phyloP scores from a whole-genome alignment of 2,888 invertebrate genomes.

The Alsophila aescularia region DNA sequence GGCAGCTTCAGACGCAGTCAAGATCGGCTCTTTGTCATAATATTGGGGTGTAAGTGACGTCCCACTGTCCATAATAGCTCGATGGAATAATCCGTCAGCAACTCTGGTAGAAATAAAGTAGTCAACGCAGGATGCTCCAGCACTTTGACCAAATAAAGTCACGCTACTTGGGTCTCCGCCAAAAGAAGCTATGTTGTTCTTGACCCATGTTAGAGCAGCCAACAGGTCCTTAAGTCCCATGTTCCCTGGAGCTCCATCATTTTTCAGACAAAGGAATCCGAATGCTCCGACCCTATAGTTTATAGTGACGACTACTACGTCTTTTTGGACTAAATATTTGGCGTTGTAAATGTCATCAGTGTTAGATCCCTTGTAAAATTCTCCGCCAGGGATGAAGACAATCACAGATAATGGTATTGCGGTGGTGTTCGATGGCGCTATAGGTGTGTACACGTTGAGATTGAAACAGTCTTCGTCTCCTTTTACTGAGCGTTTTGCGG shows the following conservation, averaged over 20 bases:
- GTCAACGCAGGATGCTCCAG: conserved; percentile 49
- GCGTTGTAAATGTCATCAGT: conserved; percentile 49
- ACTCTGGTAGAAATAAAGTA: conserved; percentile 48
- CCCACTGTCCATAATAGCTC: conserved; percentile 56
- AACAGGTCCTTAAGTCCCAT: conserved; percentile 59
- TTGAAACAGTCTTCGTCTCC: conserved; percentile 57
- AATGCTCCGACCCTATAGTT: conserved; percentile 60
- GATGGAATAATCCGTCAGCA: conserved; percentile 52
- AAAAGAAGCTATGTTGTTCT: conserved; percentile 54
- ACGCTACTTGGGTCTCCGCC: conserved; percentile 58
- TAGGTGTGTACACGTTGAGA: conserved; percentile 58
- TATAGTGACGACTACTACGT: conserved; percentile 56
- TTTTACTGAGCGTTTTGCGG: conserved; percentile 22
- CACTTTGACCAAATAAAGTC: conserved; percentile 60
- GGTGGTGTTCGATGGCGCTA: conserved; percentile 45
- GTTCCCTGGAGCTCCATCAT: conserved; percentile 55
- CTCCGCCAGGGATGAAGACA: conserved; percentile 58
- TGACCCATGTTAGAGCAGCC: conserved; percentile 57
- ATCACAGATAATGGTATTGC: conserved; percentile 47
- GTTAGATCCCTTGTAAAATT: conserved; percentile 50
- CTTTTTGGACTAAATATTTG: conserved; percentile 51
- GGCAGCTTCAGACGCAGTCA: conserved; percentile 41
- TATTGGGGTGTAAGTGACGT: conserved; percentile 42
- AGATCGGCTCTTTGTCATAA: conserved; percentile 42
- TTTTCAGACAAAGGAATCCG: conserved; percentile 58